These are phyloP conservation scores for Agapostemon virescens DNA, from an alignment of 2,888 invertebrate species.

Conservation along the genomic window DNA sequence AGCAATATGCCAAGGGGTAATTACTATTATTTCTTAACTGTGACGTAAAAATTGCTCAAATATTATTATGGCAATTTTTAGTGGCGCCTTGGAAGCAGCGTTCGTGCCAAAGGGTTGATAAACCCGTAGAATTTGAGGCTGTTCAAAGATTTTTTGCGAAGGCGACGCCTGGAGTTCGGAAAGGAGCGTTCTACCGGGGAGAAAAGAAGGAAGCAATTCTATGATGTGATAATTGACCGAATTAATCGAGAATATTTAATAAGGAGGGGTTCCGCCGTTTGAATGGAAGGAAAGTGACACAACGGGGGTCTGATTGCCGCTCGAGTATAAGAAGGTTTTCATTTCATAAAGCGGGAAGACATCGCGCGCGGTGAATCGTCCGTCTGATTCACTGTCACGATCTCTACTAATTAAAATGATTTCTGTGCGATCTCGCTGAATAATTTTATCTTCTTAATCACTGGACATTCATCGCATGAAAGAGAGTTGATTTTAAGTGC, in stretches of 20 bases:
- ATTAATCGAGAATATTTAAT: conserved; percentile 56
- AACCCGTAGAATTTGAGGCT: not conserved
- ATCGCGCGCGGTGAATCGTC: conserved; percentile 49
- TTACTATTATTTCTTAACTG: too few relatives aligned
- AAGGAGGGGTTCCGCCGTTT: conserved; percentile 12
- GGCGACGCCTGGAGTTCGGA: not conserved
- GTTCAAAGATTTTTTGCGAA: not conserved
- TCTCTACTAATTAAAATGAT: conserved; percentile 74
- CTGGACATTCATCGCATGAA: conserved; percentile 78
- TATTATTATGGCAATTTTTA: too few relatives aligned
- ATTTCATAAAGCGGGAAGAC: conserved; percentile 61
- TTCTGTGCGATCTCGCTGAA: conserved; percentile 69
- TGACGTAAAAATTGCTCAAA: too few relatives aligned
- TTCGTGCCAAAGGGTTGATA: too few relatives aligned
- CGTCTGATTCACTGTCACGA: conserved; percentile 60
- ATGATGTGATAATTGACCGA: conserved; percentile 44
- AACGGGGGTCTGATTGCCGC: conserved; percentile 55
- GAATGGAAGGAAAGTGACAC: conserved; percentile 45
- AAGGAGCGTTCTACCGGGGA: not conserved
- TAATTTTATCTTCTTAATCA: conserved; percentile 77
- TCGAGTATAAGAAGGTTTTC: conserved; percentile 53
- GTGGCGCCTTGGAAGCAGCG: too few relatives aligned
- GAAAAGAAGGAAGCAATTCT: conserved; percentile 22
- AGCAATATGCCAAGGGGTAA: too few relatives aligned
- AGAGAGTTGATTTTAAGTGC: conserved; percentile 79